These are phyloP conservation scores for Homarus americanus DNA, from an alignment of 1,140 invertebrate genomes.

Conservation along the genomic window DNA sequence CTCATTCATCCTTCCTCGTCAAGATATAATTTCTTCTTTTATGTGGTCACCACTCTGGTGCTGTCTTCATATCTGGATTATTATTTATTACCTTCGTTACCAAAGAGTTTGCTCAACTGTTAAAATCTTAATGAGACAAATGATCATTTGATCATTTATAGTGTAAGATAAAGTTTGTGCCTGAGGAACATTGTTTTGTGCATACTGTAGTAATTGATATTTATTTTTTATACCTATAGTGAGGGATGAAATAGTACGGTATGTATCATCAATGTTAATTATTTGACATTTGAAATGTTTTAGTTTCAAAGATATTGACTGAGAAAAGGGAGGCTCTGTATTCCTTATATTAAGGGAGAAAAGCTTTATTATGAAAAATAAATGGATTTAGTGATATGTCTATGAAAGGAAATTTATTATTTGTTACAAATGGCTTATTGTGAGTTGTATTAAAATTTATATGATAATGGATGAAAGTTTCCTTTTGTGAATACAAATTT, in stretches of 20 bases:
- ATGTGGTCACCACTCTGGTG: neutral
- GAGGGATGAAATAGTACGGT: neutral
- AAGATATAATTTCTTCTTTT: too few species aligned
- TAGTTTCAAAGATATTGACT: neutral
- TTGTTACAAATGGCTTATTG: too few species aligned
- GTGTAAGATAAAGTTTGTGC: neutral
- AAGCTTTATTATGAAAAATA: too few species aligned
- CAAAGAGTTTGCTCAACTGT: slow-evolving; percentile 6
- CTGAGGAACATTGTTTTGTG: neutral
- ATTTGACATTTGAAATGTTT: neutral
- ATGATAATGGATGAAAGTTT: too few species aligned
- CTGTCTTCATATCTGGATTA: neutral
- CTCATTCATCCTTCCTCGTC: too few species aligned
- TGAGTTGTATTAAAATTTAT: too few species aligned
- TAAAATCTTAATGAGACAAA: neutral
- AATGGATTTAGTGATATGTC: too few species aligned
- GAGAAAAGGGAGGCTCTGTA: neutral
- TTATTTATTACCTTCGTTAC: neutral
- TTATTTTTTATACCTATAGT: neutral
- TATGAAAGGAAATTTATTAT: too few species aligned
- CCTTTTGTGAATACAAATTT: too few species aligned
- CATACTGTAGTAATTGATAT: neutral
- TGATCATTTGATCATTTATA: neutral
- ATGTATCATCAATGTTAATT: too few species aligned
- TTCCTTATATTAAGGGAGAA: neutral